Percentiles rank a stretch among this genome's conserved stretches.
These are phyloP conservation scores for Calameuta filiformis DNA, from an alignment of 2,888 invertebrate genomes.

Conservation along the genomic window DNA sequence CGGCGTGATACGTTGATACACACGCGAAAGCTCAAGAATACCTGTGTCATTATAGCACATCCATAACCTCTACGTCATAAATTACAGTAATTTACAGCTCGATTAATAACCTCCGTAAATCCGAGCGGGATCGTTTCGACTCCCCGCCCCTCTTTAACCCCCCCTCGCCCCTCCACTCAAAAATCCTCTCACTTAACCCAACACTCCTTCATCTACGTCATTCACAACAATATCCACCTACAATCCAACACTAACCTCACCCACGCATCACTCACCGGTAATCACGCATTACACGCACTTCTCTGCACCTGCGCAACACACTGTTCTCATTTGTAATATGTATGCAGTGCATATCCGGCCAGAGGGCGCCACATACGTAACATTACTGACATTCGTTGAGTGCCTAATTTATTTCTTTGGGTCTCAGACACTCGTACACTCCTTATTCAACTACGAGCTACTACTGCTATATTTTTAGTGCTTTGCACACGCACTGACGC, in stretches of 20 bases:
- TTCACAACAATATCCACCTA: background rate
- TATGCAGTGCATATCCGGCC: background rate
- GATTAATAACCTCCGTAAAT: slow-evolving; percentile 22
- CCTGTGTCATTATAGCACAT: slow-evolving; percentile 5
- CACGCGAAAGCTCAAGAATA: background rate
- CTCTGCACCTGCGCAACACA: background rate
- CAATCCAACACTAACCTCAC: background rate
- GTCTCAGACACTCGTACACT: background rate
- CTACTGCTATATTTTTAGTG: background rate
- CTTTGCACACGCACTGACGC: background rate
- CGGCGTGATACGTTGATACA: background rate
- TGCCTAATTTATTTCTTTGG: background rate
- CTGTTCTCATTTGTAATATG: background rate
- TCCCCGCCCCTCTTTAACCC: background rate
- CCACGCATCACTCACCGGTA: background rate
- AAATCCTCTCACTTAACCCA: background rate
- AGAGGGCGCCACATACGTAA: background rate
- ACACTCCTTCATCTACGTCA: background rate
- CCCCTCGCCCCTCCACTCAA: background rate
- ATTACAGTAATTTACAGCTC: slow-evolving; percentile 19
- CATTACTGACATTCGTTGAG: background rate
- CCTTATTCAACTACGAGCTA: background rate
- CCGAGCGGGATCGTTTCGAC: background rate
- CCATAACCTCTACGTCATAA: slow-evolving; percentile 19
- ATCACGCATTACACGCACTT: background rate